Conservation (phyloP, 2,888 invertebrate genomes). For the Dynastes maya region DNA sequence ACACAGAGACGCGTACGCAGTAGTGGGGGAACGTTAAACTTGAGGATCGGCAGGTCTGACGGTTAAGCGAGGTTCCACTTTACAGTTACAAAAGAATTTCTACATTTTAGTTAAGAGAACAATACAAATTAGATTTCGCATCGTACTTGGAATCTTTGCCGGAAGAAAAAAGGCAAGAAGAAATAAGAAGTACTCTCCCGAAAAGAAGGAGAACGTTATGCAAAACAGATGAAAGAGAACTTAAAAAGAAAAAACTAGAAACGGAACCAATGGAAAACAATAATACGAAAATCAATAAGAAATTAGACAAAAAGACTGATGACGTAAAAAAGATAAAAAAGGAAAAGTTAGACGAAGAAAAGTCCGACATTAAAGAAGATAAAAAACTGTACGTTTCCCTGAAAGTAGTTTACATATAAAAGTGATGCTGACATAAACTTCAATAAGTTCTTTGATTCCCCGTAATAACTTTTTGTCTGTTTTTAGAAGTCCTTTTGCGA, state of each 20-base stretch:
- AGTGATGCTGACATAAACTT: no score
- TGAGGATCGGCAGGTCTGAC: no score
- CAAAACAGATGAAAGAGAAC: conserved; percentile 47
- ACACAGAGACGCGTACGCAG: no score
- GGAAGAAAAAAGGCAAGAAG: conserved; percentile 70
- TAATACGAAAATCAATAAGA: conserved; percentile 48
- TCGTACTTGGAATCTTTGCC: conserved; percentile 71
- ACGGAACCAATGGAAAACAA: conserved; percentile 43
- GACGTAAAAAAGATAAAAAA: conserved; percentile 4
- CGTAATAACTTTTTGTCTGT: not conserved
- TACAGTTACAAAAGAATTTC: not conserved
- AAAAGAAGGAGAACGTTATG: conserved; percentile 60
- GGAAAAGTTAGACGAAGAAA: conserved; percentile 35
- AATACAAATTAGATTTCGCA: conserved; percentile 71
- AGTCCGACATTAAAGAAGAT: conserved; percentile 31
- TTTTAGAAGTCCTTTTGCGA: conserved; percentile 48
- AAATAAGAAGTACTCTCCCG: conserved; percentile 65
- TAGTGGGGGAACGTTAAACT: no score
- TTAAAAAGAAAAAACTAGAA: conserved; percentile 50
- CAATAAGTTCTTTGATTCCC: no score
- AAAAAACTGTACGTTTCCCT: conserved; percentile 47
- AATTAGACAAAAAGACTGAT: conserved; percentile 51
- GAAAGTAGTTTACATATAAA: no score
- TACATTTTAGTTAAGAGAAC: conserved; percentile 65
- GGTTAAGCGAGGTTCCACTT: no score